Conservation (phyloP, 23 tunicate genomes). For the Clavelina lepadiformis region DNA sequence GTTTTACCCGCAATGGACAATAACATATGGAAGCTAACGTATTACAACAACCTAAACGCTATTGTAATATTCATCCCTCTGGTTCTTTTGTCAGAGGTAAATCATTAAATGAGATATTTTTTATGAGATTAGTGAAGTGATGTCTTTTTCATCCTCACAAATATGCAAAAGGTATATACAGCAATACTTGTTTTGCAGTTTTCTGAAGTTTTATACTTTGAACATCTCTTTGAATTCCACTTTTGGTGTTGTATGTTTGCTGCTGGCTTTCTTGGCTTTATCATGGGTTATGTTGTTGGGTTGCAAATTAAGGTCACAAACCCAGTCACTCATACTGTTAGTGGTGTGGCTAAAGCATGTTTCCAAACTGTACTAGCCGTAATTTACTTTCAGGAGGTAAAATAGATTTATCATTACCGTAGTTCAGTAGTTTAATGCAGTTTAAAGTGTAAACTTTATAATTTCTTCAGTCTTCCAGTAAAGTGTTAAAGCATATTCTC, state of each 20-base stretch:
- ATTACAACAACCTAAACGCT: conserved; percentile 92
- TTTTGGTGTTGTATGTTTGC: conserved; percentile 82
- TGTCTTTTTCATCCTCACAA: neutral
- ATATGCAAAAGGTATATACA: no score
- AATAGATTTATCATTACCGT: no score
- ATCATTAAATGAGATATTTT: neutral
- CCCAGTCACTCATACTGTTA: conserved; percentile 96
- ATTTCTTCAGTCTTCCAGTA: neutral
- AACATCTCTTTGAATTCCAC: conserved; percentile 17
- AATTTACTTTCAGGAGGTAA: conserved; percentile 44
- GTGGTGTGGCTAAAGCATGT: conserved; percentile 99
- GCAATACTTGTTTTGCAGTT: conserved; percentile 16
- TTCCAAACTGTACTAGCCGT: conserved; percentile 97
- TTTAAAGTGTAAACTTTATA: no score
- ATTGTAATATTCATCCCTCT: conserved; percentile 69
- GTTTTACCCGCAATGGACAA: conserved; percentile 78
- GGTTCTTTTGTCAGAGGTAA: conserved; percentile 61
- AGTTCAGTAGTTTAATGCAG: no score
- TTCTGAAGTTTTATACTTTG: conserved; percentile 18
- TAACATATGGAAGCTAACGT: conserved; percentile 91
- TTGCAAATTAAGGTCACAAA: conserved; percentile 86
- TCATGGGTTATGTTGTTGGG: conserved; percentile 96
- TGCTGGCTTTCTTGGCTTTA: conserved; percentile 90
- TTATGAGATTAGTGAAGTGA: neutral
- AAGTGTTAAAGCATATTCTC: no score